Conservation (phyloP, 2,888 invertebrate species). For the Pimpla rufipes region DNA sequence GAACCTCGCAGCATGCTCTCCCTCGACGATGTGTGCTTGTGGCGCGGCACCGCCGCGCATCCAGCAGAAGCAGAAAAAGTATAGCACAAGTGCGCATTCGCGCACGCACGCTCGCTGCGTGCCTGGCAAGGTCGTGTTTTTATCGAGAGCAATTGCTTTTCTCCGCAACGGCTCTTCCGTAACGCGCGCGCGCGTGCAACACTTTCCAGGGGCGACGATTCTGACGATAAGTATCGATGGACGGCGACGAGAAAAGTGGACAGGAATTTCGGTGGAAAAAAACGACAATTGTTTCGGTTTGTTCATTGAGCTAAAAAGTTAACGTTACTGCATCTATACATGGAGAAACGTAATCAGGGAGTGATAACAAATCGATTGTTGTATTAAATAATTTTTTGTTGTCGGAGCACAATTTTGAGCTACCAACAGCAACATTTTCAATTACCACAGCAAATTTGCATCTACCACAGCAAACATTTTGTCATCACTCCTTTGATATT, state of each 20-base stretch:
- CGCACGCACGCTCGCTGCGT: slow-evolving; percentile 70
- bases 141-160: slow-evolving; percentile 66
- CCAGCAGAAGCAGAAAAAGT: slow-evolving; percentile 66
- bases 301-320: not conserved
- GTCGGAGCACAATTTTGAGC: too few relatives aligned
- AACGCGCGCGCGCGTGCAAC: slow-evolving; percentile 17
- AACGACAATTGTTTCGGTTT: not conserved
- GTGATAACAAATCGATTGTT: too few relatives aligned
- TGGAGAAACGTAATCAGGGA: too few relatives aligned
- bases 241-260: not conserved
- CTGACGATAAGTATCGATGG: not conserved
- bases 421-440: too few relatives aligned
- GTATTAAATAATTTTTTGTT: too few relatives aligned
- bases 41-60: not conserved
- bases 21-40: not conserved
- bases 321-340: too few relatives aligned
- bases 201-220: not conserved
- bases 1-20: not conserved
- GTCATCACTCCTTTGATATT: too few relatives aligned
- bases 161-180: slow-evolving; percentile 28
- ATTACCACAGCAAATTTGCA: too few relatives aligned
- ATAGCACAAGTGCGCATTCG: slow-evolving; percentile 75
- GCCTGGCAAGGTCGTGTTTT: slow-evolving; percentile 78
- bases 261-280: not conserved
- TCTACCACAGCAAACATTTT: too few relatives aligned